Conservation (phyloP, 2,797 vertebrate species). For the Menidia menidia region DNA sequence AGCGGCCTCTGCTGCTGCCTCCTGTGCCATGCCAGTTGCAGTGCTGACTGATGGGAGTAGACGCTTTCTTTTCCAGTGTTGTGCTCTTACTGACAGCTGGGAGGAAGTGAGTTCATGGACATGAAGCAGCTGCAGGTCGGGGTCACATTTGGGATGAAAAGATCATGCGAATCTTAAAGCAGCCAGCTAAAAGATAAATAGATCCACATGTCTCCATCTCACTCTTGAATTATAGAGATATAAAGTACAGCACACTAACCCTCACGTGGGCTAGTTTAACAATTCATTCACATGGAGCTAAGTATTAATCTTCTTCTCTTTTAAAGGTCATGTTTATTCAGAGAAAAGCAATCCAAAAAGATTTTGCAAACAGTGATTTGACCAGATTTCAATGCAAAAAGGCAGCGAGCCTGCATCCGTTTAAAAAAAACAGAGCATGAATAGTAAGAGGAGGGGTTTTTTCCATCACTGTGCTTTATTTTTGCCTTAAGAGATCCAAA, state of each 20-base stretch:
- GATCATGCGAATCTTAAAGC: conserved; percentile 21
- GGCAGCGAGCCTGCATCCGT: too few relatives aligned
- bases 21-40: conserved; percentile 18
- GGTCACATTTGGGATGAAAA: conserved; percentile 50
- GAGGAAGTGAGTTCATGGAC: conserved; percentile 63
- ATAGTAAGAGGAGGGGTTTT: too few relatives aligned
- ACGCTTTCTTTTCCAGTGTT: conserved; percentile 41
- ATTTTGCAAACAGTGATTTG: background rate
- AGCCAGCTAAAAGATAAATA: conserved; percentile 9
- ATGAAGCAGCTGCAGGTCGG: conserved; percentile 69
- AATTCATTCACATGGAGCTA: background rate
- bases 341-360: background rate
- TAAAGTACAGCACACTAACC: background rate
- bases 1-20: conserved; percentile 47
- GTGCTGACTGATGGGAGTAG: conserved; percentile 47
- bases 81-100: conserved; percentile 60
- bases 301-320: too few relatives aligned
- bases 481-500: background rate
- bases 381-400: background rate
- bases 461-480: background rate
- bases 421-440: too few relatives aligned
- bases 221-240: conserved; percentile 4
- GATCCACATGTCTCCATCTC: conserved; percentile 16
- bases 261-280: background rate
- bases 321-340: too few relatives aligned